Evolutionary conservation across 2,113 vertebrate genomes (phyloP).

Genomic region (Macaca fascicularis): DNA sequence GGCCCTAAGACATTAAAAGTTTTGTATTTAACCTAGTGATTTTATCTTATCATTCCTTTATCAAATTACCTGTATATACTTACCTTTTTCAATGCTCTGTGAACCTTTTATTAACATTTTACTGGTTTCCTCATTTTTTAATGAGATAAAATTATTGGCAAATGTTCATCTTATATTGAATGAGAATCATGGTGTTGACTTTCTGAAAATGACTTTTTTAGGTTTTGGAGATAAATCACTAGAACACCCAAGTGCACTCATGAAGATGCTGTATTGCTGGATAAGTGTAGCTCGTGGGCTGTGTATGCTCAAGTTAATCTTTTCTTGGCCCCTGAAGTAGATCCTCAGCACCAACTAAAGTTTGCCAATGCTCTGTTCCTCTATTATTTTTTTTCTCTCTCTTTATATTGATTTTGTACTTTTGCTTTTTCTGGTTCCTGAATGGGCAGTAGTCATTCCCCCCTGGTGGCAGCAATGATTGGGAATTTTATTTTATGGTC

Average conservation of each 20-base stretch:
- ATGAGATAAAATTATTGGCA: background rate
- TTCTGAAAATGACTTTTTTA: conserved; percentile 3
- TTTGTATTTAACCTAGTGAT: background rate
- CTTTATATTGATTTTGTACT: background rate
- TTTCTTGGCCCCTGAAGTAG: background rate
- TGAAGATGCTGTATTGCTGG: background rate
- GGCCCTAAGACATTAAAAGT: background rate
- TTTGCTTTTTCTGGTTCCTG: conserved; percentile 25
- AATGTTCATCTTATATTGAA: background rate
- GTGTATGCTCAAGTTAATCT: background rate
- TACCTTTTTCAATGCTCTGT: background rate
- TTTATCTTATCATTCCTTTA: background rate
- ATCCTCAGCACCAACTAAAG: background rate
- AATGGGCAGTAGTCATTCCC: background rate
- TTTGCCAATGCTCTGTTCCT: background rate
- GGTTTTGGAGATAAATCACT: background rate
- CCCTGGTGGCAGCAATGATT: background rate
- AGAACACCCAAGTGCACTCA: background rate
- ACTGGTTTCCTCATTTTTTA: background rate
- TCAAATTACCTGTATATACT: background rate
- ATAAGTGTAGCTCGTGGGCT: background rate
- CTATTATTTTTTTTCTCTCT: background rate
- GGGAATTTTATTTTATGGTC: conserved; percentile 16
- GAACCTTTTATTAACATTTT: background rate
- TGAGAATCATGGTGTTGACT: background rate